Evolutionary conservation across 2,797 vertebrate species (phyloP).

Genomic region (Acanthurus leucopareius): DNA sequence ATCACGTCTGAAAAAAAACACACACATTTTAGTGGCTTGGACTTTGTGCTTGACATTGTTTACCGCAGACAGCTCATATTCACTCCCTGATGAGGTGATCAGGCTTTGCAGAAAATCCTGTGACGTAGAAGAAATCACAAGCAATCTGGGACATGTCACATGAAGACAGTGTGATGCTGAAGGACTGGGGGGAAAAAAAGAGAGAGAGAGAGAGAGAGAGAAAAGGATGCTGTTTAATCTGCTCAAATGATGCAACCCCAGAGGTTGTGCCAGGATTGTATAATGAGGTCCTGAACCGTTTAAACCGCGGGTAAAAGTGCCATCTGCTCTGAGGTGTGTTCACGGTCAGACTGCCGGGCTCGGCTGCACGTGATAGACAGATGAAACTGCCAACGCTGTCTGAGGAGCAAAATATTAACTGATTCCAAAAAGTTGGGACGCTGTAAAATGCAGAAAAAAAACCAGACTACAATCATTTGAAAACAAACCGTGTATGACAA

Average conservation of each 20-base stretch:
- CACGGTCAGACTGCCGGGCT: slow-evolving; percentile 51
- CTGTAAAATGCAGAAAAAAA: no score
- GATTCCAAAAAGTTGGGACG: not conserved
- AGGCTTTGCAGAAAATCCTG: slow-evolving; percentile 65
- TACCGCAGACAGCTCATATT: not conserved
- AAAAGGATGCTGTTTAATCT: slow-evolving; percentile 72
- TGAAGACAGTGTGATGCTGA: slow-evolving; percentile 56
- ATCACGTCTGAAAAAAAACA: slow-evolving; percentile 35
- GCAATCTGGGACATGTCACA: slow-evolving; percentile 51
- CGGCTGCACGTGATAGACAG: slow-evolving; percentile 46
- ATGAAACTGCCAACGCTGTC: slow-evolving; percentile 5
- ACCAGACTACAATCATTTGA: no score
- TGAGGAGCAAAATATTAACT: not conserved
- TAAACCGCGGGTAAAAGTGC: slow-evolving; percentile 55
- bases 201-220: slow-evolving; percentile 50
- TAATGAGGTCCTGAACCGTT: slow-evolving; percentile 67
- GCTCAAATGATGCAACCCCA: slow-evolving; percentile 70
- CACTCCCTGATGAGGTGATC: slow-evolving; percentile 15
- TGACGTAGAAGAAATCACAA: slow-evolving; percentile 59
- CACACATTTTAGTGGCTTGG: not conserved
- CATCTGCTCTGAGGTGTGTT: slow-evolving; percentile 76
- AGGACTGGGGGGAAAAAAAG: slow-evolving; percentile 23
- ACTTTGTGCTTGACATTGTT: slow-evolving; percentile 17
- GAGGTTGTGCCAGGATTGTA: slow-evolving; percentile 70
- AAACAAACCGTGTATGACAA: no score